These are phyloP conservation scores for Okapia johnstoni DNA, from an alignment of 2,113 vertebrate genomes.

Conservation along the genomic window DNA sequence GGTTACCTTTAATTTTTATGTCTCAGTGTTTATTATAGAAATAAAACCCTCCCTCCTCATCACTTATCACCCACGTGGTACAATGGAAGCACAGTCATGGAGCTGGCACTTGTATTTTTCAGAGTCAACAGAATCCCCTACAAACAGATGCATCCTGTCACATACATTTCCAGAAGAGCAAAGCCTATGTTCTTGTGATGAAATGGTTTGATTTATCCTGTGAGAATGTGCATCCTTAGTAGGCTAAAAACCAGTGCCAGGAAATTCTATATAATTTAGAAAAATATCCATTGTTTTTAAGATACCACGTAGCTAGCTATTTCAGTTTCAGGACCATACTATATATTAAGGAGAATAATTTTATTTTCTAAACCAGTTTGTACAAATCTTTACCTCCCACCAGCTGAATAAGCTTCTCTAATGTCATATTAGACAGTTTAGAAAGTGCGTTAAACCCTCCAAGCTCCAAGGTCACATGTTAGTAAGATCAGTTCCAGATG, in stretches of 20 bases:
- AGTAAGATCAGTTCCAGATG: conserved; percentile 41
- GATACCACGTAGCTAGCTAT: not conserved
- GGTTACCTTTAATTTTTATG: not conserved
- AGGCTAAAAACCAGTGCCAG: not conserved
- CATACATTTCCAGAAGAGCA: not conserved
- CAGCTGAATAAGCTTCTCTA: not conserved
- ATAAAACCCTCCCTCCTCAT: not conserved
- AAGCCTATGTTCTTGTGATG: not conserved
- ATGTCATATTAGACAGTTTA: not conserved
- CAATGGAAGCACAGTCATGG: not conserved
- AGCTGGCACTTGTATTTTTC: not conserved
- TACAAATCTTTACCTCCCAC: not conserved
- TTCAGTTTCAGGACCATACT: not conserved
- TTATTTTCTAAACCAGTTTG: conserved; percentile 11
- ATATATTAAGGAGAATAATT: not conserved
- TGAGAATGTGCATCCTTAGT: not conserved
- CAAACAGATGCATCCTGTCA: not conserved
- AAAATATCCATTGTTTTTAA: not conserved
- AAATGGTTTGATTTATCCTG: not conserved
- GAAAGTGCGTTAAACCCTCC: conserved; percentile 15
- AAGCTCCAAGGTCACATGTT: conserved; percentile 21
- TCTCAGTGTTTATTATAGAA: not conserved
- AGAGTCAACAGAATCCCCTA: not conserved
- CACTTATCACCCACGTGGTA: not conserved
- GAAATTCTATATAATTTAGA: not conserved